These are phyloP conservation scores for Neoarius graeffei DNA, from an alignment of 2,113 vertebrate species.

Conservation along the genomic window DNA sequence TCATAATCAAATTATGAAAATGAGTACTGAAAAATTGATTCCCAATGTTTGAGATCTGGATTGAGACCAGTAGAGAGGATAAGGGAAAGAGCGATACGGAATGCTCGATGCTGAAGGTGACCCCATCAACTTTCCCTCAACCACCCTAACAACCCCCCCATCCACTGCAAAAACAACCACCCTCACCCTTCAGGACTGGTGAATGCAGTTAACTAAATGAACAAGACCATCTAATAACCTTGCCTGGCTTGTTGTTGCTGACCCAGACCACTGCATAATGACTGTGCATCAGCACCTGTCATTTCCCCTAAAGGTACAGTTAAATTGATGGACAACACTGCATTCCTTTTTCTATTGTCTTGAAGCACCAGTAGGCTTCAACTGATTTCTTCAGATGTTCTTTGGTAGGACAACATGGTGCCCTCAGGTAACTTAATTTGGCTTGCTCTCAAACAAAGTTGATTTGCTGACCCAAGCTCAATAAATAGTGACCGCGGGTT, in stretches of 20 bases:
- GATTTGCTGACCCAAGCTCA: constrained; percentile 26
- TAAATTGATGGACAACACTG: constrained; percentile 32
- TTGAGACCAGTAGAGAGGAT: neutral
- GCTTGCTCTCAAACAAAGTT: constrained; percentile 7
- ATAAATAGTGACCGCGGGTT: constrained; percentile 28
- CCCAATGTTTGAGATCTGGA: neutral
- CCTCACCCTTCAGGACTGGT: neutral
- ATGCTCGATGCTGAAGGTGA: neutral
- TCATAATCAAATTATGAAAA: neutral
- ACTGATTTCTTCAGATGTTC: constrained; percentile 17
- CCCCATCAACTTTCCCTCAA: neutral
- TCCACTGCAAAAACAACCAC: too few species aligned
- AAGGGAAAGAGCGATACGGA: neutral
- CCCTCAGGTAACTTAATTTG: constrained; percentile 27
- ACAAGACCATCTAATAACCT: constrained; percentile 12
- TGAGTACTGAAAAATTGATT: neutral
- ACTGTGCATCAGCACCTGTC: constrained; percentile 23
- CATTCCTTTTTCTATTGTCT: constrained; percentile 23
- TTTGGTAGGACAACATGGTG: neutral
- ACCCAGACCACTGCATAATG: constrained; percentile 3
- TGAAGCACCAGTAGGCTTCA: neutral
- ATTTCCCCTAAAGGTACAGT: constrained; percentile 38
- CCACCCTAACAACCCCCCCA: neutral
- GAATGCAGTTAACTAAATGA: constrained; percentile 20
- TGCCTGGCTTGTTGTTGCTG: constrained; percentile 16